Evolutionary conservation across 2,797 vertebrate genomes (phyloP).

Genomic region (Oreochromis grahami): DNA sequence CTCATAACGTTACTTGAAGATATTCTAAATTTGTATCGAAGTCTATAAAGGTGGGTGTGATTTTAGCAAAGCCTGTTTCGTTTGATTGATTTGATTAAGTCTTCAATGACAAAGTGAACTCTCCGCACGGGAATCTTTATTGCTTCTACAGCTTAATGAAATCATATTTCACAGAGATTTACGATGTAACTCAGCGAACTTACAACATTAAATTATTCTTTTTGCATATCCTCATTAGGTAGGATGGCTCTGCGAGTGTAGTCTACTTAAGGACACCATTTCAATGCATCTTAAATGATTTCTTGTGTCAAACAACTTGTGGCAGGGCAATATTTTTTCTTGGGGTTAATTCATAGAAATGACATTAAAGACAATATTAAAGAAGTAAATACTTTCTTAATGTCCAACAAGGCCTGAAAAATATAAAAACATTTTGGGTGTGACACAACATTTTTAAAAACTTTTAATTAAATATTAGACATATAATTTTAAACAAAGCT

Average conservation of each 20-base stretch:
- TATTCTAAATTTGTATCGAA: slow-evolving; percentile 31
- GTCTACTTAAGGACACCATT: neutral
- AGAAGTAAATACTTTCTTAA: neutral
- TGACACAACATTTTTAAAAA: neutral
- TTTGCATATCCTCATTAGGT: slow-evolving; percentile 27
- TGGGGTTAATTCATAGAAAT: neutral
- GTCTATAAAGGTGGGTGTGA: slow-evolving; percentile 21
- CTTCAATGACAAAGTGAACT: slow-evolving; percentile 54
- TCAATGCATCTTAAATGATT: neutral
- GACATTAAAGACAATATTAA: neutral
- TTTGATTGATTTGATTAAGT: slow-evolving; percentile 66
- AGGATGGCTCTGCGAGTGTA: neutral
- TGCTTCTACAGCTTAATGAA: slow-evolving; percentile 55
- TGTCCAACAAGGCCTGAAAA: neutral
- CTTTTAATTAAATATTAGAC: neutral
- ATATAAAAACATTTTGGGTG: neutral
- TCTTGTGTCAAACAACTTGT: neutral
- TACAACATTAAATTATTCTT: slow-evolving; percentile 28
- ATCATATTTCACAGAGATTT: slow-evolving; percentile 66
- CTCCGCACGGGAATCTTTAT: slow-evolving; percentile 61
- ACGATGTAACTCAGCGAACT: slow-evolving; percentile 35
- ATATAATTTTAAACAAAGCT: neutral
- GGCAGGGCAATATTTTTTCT: neutral
- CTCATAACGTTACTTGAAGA: slow-evolving; percentile 28
- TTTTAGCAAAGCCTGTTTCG: slow-evolving; percentile 40